phyloP scores from a whole-genome alignment of 2,797 vertebrate species.

The Moxostoma hubbsi region DNA sequence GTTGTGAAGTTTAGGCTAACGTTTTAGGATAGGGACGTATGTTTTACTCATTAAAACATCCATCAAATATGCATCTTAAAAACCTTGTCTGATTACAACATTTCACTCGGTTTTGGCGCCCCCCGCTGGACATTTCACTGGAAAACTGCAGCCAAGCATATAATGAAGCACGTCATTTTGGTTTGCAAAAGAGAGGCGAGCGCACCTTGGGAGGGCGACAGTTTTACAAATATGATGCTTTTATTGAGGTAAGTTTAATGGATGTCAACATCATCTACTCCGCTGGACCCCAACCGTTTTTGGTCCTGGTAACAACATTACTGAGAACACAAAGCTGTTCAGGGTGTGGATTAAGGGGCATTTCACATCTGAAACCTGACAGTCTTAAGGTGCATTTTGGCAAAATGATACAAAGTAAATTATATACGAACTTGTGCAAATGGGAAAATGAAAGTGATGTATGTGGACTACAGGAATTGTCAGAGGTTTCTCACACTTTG shows the following conservation, averaged over 20 bases:
- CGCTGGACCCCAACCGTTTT: conserved; percentile 63
- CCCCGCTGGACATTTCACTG: no score
- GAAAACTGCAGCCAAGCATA: no score
- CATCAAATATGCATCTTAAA: no score
- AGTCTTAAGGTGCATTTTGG: background rate
- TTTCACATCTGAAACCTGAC: conserved; percentile 7
- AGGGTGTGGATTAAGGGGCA: conserved; percentile 1
- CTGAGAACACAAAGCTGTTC: conserved; percentile 27
- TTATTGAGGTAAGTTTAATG: conserved; percentile 75
- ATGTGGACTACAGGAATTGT: background rate
- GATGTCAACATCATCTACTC: conserved; percentile 73
- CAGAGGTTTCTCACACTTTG: background rate
- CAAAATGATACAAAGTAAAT: background rate
- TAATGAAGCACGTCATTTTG: no score
- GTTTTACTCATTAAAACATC: no score
- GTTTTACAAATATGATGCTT: conserved; percentile 72
- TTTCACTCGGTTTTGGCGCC: no score
- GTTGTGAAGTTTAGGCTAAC: no score
- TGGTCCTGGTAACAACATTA: conserved; percentile 63
- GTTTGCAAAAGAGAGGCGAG: conserved; percentile 45
- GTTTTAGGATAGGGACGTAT: no score
- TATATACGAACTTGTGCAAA: conserved; percentile 7
- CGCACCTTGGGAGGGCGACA: conserved; percentile 62
- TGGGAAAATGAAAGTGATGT: background rate
- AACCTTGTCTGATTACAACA: no score